Evolutionary conservation across 1,140 invertebrate species (phyloP).

Genomic region (Musca vetustissima): DNA sequence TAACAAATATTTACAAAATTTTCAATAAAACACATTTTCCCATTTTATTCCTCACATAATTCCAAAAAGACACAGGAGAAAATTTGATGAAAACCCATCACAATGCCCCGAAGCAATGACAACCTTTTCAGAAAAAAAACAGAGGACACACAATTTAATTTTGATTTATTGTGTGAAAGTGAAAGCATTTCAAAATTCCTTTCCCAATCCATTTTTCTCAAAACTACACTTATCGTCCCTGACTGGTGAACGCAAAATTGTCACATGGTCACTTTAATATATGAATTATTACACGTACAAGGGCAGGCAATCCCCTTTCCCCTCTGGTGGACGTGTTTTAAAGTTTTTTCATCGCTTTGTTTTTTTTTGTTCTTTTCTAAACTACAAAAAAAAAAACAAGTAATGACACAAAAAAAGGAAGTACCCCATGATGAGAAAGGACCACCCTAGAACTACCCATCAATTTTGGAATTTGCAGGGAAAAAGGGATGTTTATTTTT

Average conservation of each 20-base stretch:
- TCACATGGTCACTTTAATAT: conserved; percentile 22
- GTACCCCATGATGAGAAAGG: too few relatives aligned
- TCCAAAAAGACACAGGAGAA: background rate
- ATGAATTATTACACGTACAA: conserved; percentile 17
- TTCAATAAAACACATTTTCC: conserved; percentile 8
- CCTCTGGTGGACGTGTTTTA: too few relatives aligned
- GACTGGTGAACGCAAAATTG: background rate
- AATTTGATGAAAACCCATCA: background rate
- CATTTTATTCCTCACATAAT: background rate
- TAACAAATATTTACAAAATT: conserved; percentile 2
- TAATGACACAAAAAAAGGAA: too few relatives aligned
- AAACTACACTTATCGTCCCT: background rate
- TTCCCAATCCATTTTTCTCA: background rate
- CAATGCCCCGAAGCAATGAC: background rate
- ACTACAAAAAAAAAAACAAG: conserved; percentile 7
- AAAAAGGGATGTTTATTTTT: conserved; percentile 1
- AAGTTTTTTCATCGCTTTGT: too few relatives aligned
- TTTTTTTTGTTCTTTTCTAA: conserved; percentile 4
- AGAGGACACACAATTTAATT: conserved; percentile 14
- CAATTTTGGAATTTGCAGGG: too few relatives aligned
- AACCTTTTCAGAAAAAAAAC: too few relatives aligned
- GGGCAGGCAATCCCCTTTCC: too few relatives aligned
- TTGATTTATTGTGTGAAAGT: conserved; percentile 24
- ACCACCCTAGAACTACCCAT: too few relatives aligned
- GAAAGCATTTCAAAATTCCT: background rate